Base-by-base conservation (phyloP, 2,113 vertebrate genomes). In the Hydrochoerus hydrochaeris region DNA sequence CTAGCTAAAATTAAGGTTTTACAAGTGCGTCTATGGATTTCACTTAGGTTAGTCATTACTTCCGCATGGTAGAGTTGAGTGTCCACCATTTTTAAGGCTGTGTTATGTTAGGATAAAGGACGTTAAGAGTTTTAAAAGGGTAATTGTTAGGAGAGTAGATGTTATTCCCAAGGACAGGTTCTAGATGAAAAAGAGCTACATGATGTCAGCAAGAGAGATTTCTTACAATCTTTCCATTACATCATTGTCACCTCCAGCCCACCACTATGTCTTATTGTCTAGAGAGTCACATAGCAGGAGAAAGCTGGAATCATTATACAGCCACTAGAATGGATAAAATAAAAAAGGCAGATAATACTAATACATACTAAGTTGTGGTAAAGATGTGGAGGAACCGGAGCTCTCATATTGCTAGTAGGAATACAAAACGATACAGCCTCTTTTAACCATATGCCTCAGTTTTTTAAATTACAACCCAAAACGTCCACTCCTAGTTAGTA, bases 21-120 rank as follows among this genome's bases (percentile, higher is more conserved):
- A 95, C 94, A 95, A 96, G 77, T 44, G 78, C 41, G 92, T 10
- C 38, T 32, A 20, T n/a, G 54, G n/a, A 67, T 89, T 95, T 94
- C 41, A 87, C 75, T 82, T 91, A 52, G 85, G 12, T 28, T 63
- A 69, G 44, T 13, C 19, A 54, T 67, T 67, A 89, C 26, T 78
- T 92, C 81, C 49, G 71, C 14, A 49, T 54, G 82, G 67, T 35
- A 93, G 83, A 83, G 85, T 63, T 28, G 46, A 24, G 38, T 41
- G 26, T 35, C 35, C 52, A 46, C 7, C 3, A 0, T 71, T 88
- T 90, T 96, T 71, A 6, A 65, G 73, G 41, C 19, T 8, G 5
- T 3, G 3, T 52, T n/a, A 41, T 73, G 17, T 62, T 54, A 54
- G 28, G 20, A 13, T 30, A 71, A 94, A 83, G 80, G 35, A 92